Evolutionary conservation across 2,797 vertebrate genomes (phyloP).

Genomic region (Adrianichthys oophorus): DNA sequence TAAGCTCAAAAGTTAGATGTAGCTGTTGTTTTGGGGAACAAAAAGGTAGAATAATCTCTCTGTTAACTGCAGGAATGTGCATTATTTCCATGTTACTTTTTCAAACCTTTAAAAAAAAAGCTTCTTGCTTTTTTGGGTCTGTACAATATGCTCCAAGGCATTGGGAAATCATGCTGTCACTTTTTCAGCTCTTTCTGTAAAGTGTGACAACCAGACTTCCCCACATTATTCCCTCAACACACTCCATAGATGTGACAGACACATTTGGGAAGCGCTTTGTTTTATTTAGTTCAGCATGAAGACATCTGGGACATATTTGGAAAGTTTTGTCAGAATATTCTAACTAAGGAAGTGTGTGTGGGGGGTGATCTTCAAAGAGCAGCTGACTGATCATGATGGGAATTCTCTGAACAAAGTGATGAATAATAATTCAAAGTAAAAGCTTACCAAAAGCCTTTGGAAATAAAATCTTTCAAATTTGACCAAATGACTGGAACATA

Average conservation of each 20-base stretch:
- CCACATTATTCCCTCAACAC: conserved; percentile 37
- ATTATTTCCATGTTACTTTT: conserved; percentile 15
- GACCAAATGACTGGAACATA: no score
- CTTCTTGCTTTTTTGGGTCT: conserved; percentile 11
- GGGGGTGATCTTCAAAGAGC: conserved; percentile 17
- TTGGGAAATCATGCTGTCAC: conserved; percentile 50
- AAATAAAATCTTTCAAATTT: no score
- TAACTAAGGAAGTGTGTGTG: conserved; percentile 17
- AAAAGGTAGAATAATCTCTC: conserved; percentile 4
- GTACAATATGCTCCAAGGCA: conserved; percentile 38
- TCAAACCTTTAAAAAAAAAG: conserved; percentile 10
- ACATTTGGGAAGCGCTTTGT: conserved; percentile 41
- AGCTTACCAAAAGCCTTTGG: no score
- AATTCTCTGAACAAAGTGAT: background rate
- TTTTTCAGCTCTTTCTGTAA: conserved; percentile 41
- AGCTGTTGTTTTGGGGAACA: conserved; percentile 5
- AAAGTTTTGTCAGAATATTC: conserved; percentile 45
- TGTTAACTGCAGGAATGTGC: background rate
- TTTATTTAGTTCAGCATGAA: conserved; percentile 39
- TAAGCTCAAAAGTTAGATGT: conserved; percentile 23
- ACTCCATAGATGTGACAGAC: conserved; percentile 45
- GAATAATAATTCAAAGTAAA: conserved; percentile 1
- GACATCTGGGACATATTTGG: conserved; percentile 28
- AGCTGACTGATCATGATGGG: conserved; percentile 1
- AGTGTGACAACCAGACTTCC: conserved; percentile 42